Conservation (phyloP, 2,113 vertebrate species). For the Pleuronectes platessa region DNA sequence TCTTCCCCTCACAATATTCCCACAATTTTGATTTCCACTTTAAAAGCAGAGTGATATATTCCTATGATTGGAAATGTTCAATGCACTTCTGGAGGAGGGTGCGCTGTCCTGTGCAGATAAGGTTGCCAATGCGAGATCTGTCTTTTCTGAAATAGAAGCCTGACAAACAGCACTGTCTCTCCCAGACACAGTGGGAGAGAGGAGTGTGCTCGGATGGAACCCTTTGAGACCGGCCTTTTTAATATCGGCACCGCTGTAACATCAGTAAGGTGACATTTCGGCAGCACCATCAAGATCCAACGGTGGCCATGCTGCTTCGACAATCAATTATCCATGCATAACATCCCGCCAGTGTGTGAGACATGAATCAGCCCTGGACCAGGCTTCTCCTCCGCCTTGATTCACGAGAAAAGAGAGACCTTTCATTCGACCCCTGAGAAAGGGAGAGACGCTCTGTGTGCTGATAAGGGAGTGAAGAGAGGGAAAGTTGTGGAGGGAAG, state of each 20-base stretch:
- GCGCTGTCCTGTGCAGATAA: slow-evolving; percentile 84
- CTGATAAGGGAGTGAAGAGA: slow-evolving; percentile 66
- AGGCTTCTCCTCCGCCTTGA: slow-evolving; percentile 70
- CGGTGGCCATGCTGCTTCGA: slow-evolving; percentile 78
- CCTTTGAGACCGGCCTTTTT: slow-evolving; percentile 74
- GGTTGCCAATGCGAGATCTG: slow-evolving; percentile 59
- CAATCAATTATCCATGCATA: slow-evolving; percentile 88
- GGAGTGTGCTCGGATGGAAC: slow-evolving; percentile 71
- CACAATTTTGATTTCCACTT: slow-evolving; percentile 81
- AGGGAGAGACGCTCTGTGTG: slow-evolving; percentile 61
- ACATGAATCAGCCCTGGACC: slow-evolving; percentile 80
- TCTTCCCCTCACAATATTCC: slow-evolving; percentile 57
- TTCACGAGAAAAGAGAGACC: slow-evolving; percentile 71
- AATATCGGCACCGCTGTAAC: slow-evolving; percentile 76
- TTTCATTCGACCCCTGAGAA: slow-evolving; percentile 66
- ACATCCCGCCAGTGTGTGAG: slow-evolving; percentile 79
- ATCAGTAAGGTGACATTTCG: slow-evolving; percentile 89
- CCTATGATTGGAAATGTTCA: slow-evolving; percentile 81
- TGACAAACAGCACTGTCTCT: slow-evolving; percentile 74
- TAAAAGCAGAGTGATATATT: slow-evolving; percentile 77
- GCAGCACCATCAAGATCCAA: slow-evolving; percentile 84
- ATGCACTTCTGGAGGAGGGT: slow-evolving; percentile 76
- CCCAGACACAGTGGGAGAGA: slow-evolving; percentile 76
- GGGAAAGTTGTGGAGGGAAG: slow-evolving; percentile 48
- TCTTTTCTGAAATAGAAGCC: slow-evolving; percentile 64